Percentiles rank a stretch among this genome's conserved stretches.
Conservation (phyloP, 2,113 vertebrate species). For the Delphinus delphis region DNA sequence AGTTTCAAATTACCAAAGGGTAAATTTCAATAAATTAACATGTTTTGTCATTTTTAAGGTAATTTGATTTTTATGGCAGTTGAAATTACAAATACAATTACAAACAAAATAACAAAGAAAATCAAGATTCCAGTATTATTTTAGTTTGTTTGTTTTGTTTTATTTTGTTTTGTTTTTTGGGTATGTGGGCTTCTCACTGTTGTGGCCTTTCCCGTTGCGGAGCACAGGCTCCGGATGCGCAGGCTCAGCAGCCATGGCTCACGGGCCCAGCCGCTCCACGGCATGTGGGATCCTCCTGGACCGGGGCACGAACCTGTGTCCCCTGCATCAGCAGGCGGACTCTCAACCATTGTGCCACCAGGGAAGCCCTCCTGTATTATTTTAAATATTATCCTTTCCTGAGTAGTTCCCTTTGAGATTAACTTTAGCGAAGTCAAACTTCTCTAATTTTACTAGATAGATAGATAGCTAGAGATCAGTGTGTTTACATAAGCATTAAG, state of each 20-base stretch:
- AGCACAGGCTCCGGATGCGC: too few relatives aligned
- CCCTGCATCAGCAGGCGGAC: too few relatives aligned
- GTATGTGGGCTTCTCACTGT: too few relatives aligned
- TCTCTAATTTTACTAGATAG: not conserved
- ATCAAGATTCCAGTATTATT: not conserved
- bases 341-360: too few relatives aligned
- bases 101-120: constrained; percentile 10
- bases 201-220: too few relatives aligned
- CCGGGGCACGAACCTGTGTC: too few relatives aligned
- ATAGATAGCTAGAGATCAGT: not conserved
- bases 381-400: not conserved
- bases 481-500: not conserved
- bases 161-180: too few relatives aligned
- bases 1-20: not conserved
- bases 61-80: not conserved
- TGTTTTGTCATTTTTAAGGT: not conserved
- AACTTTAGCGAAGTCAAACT: not conserved
- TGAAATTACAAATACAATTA: not conserved
- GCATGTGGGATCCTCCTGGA: too few relatives aligned
- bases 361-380: not conserved
- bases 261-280: too few relatives aligned
- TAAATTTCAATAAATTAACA: not conserved
- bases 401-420: not conserved
- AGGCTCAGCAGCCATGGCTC: too few relatives aligned
- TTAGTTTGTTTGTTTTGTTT: not conserved